Conservation (phyloP, 2,797 vertebrate genomes). For the Coluber constrictor region DNA sequence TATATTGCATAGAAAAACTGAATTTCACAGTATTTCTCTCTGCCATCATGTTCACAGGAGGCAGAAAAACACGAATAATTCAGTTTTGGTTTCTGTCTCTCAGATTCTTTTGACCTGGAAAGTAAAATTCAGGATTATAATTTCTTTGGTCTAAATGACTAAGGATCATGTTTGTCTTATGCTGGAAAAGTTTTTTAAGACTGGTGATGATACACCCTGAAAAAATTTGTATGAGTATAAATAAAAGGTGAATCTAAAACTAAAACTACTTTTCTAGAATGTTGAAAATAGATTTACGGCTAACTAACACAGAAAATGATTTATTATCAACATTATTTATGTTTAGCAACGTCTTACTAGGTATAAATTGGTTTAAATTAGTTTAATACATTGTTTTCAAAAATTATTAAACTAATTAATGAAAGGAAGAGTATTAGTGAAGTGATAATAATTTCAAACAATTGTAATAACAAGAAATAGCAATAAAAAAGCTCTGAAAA, state of each 20-base stretch:
- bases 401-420: neutral
- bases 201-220: neutral
- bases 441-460: neutral
- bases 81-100: neutral
- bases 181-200: neutral
- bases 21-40: neutral
- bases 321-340: neutral
- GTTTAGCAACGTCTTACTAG: neutral
- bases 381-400: neutral
- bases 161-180: neutral
- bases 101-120: neutral
- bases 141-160: neutral
- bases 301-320: neutral
- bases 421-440: neutral
- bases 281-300: neutral
- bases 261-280: neutral
- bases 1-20: neutral
- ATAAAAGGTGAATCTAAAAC: neutral
- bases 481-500: neutral
- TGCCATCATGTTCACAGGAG: neutral
- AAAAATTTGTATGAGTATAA: neutral
- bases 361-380: neutral
- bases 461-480: neutral
- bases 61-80: neutral
- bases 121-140: neutral